Percentiles rank a stretch among this genome's conserved stretches.
phyloP scores from a whole-genome alignment of 1,140 invertebrate species.

The Brachionus manjavacas region DNA sequence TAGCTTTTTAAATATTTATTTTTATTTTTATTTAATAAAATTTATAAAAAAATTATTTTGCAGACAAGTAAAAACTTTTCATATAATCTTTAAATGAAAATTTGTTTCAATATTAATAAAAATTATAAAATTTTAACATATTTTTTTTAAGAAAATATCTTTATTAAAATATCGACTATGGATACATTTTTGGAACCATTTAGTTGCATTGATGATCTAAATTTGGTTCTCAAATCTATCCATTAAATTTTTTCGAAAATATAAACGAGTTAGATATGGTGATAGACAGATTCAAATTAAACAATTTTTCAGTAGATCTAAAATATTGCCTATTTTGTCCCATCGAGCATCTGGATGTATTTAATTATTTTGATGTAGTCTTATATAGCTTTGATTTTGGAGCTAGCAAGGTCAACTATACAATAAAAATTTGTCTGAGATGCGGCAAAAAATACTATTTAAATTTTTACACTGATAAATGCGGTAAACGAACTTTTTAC shows the following conservation, averaged over 20 bases:
- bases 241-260: background rate
- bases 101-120: too few relatives aligned
- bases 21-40: too few relatives aligned
- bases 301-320: background rate
- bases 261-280: background rate
- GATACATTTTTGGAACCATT: background rate
- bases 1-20: too few relatives aligned
- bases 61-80: too few relatives aligned
- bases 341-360: background rate
- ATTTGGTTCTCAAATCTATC: background rate
- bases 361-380: background rate
- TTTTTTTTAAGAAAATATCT: background rate
- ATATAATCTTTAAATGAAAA: too few relatives aligned
- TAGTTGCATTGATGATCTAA: background rate
- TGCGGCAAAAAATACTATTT: background rate
- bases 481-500: background rate
- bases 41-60: too few relatives aligned
- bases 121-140: background rate
- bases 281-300: background rate
- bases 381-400: background rate
- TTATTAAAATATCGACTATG: background rate
- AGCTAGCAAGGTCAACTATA: background rate
- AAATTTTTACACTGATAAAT: background rate
- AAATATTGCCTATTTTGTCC: background rate
- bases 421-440: background rate